These are phyloP conservation scores for Alouatta palliata DNA, from an alignment of 2,113 vertebrate genomes.

Conservation along the genomic window DNA sequence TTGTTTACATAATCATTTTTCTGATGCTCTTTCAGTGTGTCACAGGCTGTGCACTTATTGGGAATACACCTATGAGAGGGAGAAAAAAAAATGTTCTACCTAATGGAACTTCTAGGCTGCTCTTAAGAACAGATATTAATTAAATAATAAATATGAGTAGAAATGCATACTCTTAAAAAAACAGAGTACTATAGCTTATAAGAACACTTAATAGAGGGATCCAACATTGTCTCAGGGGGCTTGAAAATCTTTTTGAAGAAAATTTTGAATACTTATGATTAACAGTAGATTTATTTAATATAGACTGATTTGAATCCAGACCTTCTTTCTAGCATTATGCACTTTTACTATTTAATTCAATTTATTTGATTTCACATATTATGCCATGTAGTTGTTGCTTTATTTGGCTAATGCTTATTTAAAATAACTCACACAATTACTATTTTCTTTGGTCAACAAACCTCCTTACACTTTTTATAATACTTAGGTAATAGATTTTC, in stretches of 20 bases:
- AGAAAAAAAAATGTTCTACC: no score
- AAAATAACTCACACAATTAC: neutral
- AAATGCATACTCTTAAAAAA: neutral
- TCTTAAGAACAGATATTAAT: neutral
- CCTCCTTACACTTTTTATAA: neutral
- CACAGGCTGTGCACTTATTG: neutral
- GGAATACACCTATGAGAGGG: neutral
- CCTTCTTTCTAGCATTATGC: neutral
- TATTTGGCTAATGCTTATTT: neutral
- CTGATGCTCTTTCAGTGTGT: neutral
- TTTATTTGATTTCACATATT: neutral
- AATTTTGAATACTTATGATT: neutral
- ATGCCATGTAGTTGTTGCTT: neutral
- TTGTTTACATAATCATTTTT: neutral
- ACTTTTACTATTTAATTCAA: neutral
- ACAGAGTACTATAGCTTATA: neutral
- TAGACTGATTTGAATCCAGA: neutral
- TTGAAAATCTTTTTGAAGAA: neutral
- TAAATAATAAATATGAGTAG: neutral
- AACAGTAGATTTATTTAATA: neutral
- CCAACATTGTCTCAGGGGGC: neutral
- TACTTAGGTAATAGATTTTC: neutral
- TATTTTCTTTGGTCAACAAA: neutral
- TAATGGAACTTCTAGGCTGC: neutral
- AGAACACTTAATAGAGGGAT: neutral